A percentile compares a stretch with the other conserved stretches of the same genome.
Conservation (phyloP, 2,113 vertebrate genomes). For the Cyprinus carpio region DNA sequence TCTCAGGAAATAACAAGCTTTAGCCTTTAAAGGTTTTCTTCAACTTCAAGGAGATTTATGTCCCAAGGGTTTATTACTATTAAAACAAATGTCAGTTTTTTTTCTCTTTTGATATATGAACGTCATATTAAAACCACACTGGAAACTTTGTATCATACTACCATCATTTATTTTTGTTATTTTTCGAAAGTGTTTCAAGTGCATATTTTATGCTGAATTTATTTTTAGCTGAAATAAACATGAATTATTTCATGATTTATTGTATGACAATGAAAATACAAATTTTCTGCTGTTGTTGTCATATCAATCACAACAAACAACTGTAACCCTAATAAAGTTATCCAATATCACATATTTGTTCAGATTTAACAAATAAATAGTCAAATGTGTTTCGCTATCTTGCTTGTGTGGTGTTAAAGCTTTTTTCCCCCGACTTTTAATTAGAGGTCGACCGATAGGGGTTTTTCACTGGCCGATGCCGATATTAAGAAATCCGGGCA, state of each 20-base stretch:
- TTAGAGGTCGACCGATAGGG: too few species aligned
- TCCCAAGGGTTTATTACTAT: neutral
- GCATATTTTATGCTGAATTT: too few species aligned
- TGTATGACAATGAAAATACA: neutral
- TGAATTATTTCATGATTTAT: neutral
- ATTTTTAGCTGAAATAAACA: neutral
- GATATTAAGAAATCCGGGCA: too few species aligned
- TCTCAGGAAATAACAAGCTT: slow-evolving; percentile 15
- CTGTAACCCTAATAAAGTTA: neutral
- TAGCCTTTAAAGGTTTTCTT: neutral
- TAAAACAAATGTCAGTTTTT: neutral
- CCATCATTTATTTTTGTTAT: neutral
- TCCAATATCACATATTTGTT: too few species aligned
- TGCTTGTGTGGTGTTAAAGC: too few species aligned
- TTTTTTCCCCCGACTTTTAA: too few species aligned
- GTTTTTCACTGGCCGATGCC: too few species aligned
- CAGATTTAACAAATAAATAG: too few species aligned
- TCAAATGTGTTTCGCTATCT: too few species aligned
- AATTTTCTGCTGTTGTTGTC: too few species aligned
- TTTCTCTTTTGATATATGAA: neutral
- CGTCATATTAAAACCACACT: too few species aligned
- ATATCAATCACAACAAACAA: neutral
- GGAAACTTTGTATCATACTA: neutral
- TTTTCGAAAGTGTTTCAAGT: neutral
- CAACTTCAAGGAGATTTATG: neutral